phyloP scores from a whole-genome alignment of 2,113 vertebrate species.

The Acrocephalus kingi region DNA sequence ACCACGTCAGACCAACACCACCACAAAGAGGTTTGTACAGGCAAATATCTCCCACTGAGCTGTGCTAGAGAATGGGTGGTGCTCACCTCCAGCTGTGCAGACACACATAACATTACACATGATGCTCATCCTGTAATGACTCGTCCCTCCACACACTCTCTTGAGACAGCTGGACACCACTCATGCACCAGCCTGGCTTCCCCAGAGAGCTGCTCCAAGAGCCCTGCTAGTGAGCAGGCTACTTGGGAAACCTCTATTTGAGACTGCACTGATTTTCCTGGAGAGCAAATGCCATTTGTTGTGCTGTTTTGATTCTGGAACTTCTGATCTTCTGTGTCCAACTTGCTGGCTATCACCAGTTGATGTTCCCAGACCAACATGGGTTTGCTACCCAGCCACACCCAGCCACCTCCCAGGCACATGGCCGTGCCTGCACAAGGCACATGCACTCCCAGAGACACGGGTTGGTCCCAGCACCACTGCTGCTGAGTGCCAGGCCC shows the following conservation, averaged over 20 bases:
- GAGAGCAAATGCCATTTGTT: not conserved
- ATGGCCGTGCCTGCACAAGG: accelerated
- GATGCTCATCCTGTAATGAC: not conserved
- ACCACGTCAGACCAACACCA: not conserved
- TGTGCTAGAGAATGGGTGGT: not conserved
- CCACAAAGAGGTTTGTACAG: not conserved
- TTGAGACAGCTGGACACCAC: not conserved
- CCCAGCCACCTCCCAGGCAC: not conserved
- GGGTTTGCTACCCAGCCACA: not conserved
- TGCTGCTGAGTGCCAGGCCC: not conserved
- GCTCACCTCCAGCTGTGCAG: not conserved
- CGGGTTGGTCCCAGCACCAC: accelerated
- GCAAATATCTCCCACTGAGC: not conserved
- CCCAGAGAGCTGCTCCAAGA: not conserved
- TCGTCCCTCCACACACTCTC: not conserved
- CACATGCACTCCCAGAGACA: accelerated
- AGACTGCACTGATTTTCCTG: not conserved
- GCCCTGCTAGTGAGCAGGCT: not conserved
- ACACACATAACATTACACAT: not conserved
- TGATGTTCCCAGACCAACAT: not conserved
- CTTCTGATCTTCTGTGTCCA: not conserved
- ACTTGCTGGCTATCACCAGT: not conserved
- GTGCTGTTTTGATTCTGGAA: not conserved
- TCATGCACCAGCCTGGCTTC: not conserved
- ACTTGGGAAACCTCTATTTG: not conserved